A percentile compares a stretch with the other conserved stretches of the same genome.
These are phyloP conservation scores for Pseudomyrmex gracilis DNA, from an alignment of 1,140 invertebrate species.

Conservation along the genomic window DNA sequence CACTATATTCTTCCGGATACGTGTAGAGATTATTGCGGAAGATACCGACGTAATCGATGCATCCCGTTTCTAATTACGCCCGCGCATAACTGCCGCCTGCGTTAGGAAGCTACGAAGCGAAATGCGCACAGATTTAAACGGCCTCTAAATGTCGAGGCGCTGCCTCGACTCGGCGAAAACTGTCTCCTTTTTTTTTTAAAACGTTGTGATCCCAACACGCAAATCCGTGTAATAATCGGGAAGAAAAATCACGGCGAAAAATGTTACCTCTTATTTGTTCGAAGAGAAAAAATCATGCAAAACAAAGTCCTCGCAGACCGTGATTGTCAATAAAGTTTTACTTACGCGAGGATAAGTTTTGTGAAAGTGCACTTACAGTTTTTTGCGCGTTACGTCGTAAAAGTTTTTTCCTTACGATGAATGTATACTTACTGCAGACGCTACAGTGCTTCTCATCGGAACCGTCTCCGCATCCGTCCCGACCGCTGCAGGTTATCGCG, in stretches of 20 bases:
- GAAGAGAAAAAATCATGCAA: not conserved
- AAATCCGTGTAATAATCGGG: not conserved
- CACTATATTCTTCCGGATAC: conserved; percentile 52
- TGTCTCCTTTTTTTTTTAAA: not conserved
- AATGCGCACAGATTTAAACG: conserved; percentile 13
- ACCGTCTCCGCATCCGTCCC: conserved; percentile 95
- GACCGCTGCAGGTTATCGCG: conserved; percentile 94
- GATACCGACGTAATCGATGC: conserved; percentile 52
- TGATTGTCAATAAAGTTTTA: not conserved
- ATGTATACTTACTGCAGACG: conserved; percentile 92
- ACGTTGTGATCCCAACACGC: not conserved
- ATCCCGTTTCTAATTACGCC: conserved; percentile 54
- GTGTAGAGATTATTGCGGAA: conserved; percentile 50
- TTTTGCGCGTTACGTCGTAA: not conserved
- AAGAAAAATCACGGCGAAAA: not conserved
- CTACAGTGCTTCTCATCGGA: conserved; percentile 93
- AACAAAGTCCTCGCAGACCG: not conserved
- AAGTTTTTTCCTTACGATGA: not conserved
- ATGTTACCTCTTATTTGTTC: conserved; percentile 22
- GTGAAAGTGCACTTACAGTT: not conserved
- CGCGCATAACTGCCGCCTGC: conserved; percentile 20
- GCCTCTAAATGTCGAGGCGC: not conserved
- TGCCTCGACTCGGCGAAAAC: conserved; percentile 23
- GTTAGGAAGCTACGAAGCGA: conserved; percentile 22
- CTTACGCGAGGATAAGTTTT: not conserved